Conservation (phyloP, 2,113 vertebrate species). For the Pygoscelis antarcticus region DNA sequence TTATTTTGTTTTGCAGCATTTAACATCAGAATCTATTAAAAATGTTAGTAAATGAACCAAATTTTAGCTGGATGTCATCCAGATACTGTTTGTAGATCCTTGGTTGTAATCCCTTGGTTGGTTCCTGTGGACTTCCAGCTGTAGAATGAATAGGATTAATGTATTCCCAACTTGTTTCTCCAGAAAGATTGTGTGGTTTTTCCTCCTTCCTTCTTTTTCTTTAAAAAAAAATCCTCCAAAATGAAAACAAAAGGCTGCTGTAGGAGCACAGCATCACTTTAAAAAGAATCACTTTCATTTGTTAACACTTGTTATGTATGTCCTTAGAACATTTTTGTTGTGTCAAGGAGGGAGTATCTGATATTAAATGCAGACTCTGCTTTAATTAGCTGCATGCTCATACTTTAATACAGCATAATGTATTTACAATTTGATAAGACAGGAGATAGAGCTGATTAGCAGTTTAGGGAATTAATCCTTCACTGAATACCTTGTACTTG, state of each 20-base stretch:
- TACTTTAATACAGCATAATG: constrained; percentile 54
- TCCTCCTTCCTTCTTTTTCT: not conserved
- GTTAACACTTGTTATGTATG: not conserved
- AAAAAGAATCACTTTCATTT: constrained; percentile 10
- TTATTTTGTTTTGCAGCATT: not conserved
- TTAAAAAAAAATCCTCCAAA: not conserved
- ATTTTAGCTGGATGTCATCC: not conserved
- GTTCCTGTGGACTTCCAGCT: constrained; percentile 1
- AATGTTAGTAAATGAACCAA: not conserved
- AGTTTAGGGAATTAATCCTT: constrained; percentile 52
- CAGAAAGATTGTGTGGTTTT: not conserved
- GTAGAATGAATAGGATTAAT: not conserved
- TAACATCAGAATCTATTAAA: constrained; percentile 17
- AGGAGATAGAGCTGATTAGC: constrained; percentile 49
- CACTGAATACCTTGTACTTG: constrained; percentile 41
- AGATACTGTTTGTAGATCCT: not conserved
- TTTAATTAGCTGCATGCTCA: constrained; percentile 52
- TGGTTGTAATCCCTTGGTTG: not conserved
- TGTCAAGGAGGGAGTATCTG: not conserved
- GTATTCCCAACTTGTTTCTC: not conserved
- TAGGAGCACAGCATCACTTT: not conserved
- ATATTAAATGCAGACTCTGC: constrained; percentile 18
- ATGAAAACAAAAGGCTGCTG: not conserved
- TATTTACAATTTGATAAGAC: constrained; percentile 66
- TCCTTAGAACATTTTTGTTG: constrained; percentile 26